Base-by-base conservation (phyloP, 2,888 invertebrate species). In the Phrixothrix hirtus region DNA sequence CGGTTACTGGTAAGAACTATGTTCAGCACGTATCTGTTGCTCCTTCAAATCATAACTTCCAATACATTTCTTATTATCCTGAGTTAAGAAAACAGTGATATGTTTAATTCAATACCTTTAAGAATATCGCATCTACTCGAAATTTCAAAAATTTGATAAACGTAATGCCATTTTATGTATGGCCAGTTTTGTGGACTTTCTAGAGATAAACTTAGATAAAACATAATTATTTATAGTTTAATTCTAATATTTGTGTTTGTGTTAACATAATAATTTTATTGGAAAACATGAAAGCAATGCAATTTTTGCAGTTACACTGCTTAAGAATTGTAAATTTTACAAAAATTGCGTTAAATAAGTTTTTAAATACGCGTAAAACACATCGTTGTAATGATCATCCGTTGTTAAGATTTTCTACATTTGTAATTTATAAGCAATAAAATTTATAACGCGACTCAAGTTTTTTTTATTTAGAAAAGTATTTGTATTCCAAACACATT, bases 1-100 rank as follows among this genome's bases (percentile, higher is more conserved):
- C 30, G 10, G 13, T 30, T 17, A 10, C 12, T 41, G 31, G 30
- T 2, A 41, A 41, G 29, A 41, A 30, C 17, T 41, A 41, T 30
- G 41, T 41, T 41, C 41, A 29, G 12, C 41, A 41, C 2, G 7
- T 16, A 4, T 7, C 41, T 12, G 9, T 26, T 15, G 14, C 41
- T 12, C 1, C 37, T 9, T 29, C 27, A 17, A 41, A 29, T 9
- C 29, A 14, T 12, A 39, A 39, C 6, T 41, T 30, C 12, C 41
- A 41, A 17, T 41, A 16, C 9, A 25, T 4, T 14, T 25, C 17
- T n/a, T 13, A 17, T 12, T 31, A n/a, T n/a, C n/a, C n/a, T n/a
- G n/a, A n/a, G n/a, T n/a, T n/a, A n/a, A n/a, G n/a, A 21, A 21
- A 21, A 7, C 21, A 21, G 3, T 21, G 21, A 21, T 21, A 21